Evolutionary conservation across 30 jellyfish, hydroid and myxozoan species (phyloP).

Genomic region (Hydra vulgaris): DNA sequence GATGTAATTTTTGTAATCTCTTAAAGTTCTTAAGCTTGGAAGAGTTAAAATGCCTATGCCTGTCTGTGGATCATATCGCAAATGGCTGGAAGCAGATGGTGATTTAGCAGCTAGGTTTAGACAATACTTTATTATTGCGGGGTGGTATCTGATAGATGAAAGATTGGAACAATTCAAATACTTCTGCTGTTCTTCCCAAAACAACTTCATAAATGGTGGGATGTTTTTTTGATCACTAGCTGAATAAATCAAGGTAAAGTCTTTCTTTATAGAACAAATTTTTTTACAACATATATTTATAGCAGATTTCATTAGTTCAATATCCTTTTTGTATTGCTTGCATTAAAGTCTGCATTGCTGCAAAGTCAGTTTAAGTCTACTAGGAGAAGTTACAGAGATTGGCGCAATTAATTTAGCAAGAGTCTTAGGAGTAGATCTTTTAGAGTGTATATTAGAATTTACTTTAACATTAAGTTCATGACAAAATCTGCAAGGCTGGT

Average conservation of each 20-base stretch:
- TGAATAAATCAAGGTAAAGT: not conserved
- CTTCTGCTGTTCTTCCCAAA: conserved; percentile 44
- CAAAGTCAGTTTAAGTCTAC: not conserved
- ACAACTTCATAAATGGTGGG: conserved; percentile 43
- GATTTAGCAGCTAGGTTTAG: too few relatives aligned
- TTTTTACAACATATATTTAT: not conserved
- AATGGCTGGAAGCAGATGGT: conserved; percentile 28
- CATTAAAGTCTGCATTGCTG: not conserved
- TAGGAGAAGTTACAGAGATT: not conserved
- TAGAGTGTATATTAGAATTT: not conserved
- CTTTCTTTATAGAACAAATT: not conserved
- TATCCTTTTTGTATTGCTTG: not conserved
- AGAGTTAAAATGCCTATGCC: too few relatives aligned
- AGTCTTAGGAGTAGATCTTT: not conserved
- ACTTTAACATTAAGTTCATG: not conserved
- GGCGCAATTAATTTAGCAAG: not conserved
- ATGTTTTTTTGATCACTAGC: not conserved
- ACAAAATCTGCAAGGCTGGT: not conserved
- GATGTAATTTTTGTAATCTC: too few relatives aligned
- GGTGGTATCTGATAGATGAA: too few relatives aligned
- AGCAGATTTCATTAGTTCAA: not conserved
- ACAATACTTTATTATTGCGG: too few relatives aligned
- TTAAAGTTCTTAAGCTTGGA: too few relatives aligned
- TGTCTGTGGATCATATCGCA: conserved; percentile 19
- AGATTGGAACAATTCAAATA: conserved; percentile 6